These are phyloP conservation scores for Hyles vespertilio DNA, from an alignment of 1,140 invertebrate genomes.

Conservation along the genomic window DNA sequence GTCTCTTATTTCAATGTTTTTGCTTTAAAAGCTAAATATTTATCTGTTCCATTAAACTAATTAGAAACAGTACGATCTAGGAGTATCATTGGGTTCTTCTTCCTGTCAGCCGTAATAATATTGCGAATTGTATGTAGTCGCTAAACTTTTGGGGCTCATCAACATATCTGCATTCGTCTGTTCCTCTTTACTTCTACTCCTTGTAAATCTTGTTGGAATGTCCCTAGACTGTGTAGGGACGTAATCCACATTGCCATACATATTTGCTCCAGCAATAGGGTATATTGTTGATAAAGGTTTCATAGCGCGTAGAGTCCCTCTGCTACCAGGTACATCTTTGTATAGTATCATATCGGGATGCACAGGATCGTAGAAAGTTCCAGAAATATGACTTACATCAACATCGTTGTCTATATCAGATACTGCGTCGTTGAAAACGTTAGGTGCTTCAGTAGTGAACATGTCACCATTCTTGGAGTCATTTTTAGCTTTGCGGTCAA, in stretches of 20 bases:
- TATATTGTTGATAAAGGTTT: constrained; percentile 66
- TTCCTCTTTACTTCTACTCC: constrained; percentile 38
- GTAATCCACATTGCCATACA: constrained; percentile 69
- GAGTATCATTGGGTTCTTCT: constrained; percentile 43
- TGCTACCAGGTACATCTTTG: constrained; percentile 50
- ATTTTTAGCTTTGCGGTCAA: constrained; percentile 32
- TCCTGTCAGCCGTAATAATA: constrained; percentile 70
- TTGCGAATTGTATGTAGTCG: constrained; percentile 60
- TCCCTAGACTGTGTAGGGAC: constrained; percentile 46
- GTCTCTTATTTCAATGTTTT: constrained; percentile 4
- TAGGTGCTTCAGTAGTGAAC: constrained; percentile 69
- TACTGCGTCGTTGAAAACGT: constrained; percentile 66
- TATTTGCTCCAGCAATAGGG: constrained; percentile 56
- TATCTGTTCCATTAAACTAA: constrained; percentile 2
- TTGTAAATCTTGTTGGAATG: constrained; percentile 42
- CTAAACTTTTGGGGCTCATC: constrained; percentile 67
- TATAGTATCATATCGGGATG: constrained; percentile 73
- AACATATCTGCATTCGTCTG: constrained; percentile 46
- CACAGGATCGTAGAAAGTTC: constrained; percentile 67
- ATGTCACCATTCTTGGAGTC: constrained; percentile 69
- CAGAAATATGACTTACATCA: constrained; percentile 67
- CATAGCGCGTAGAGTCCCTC: constrained; percentile 57
- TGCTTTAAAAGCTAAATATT: constrained; percentile 18
- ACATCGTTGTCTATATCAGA: constrained; percentile 72
- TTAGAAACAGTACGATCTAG: constrained; percentile 64